Evolutionary conservation across 2,113 vertebrate genomes (phyloP), one percentile per base, ranked within the genome.

Genomic region (Daboia siamensis): DNA sequence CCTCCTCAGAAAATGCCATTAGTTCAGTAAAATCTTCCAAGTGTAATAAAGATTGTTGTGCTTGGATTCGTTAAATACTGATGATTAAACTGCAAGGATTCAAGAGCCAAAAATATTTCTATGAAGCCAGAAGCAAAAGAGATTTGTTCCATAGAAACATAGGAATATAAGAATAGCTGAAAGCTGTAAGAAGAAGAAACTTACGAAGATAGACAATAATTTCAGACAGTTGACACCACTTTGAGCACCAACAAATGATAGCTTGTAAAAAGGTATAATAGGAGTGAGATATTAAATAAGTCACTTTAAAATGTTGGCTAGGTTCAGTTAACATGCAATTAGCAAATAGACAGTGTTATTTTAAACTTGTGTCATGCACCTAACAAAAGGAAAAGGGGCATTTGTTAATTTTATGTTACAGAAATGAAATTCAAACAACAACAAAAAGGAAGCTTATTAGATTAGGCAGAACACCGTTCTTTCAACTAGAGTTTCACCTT

Each of bases 141-240:
- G 74, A 93, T 92, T 93, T 96, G 94, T 94, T 94, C 90, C 92
- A 95, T n/a, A 95, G 90, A 93, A 94, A 94, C 93, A 94, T 94
- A 52, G 69, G 86, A 93, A 69, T 93, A 94, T 95, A 94, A 95
- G 93, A 92, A 93, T 95, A 96, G 94, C 93, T 93, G 69, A 93
- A 56, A 93, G 90, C 94, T 94, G 90, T 92, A 97, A 96, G 91
- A 96, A 96, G 96, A 96, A 96, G 56, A 96, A 97, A 97, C 96
- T 97, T 97, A 97, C 96, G 96, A 97, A 96, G 95, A 97, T 90
- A 96, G 96, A 95, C 93, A 96, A 93, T 97, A 95, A 97, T 96
- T 96, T 97, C 96, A 96, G 96, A 97, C 94, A 96, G 96, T 80
- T 96, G 96, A 97, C 96, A 97, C 95, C 96, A 97, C 92, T 97